phyloP scores from a whole-genome alignment of 2,797 vertebrate species.

The Tinamus major region DNA sequence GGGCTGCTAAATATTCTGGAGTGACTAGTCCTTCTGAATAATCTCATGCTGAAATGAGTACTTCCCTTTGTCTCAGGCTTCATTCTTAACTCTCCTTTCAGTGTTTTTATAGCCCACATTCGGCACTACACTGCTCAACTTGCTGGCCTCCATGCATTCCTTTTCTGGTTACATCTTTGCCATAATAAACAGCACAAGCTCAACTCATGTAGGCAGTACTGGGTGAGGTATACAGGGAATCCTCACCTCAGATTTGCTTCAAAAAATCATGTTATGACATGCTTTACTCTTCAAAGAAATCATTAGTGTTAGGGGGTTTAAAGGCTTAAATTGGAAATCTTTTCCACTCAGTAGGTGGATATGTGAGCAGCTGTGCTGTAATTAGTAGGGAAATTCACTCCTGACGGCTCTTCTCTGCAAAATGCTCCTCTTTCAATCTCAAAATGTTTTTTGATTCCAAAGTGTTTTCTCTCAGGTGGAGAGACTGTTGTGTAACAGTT shows the following conservation, averaged over 20 bases:
- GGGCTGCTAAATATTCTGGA: neutral
- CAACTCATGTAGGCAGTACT: neutral
- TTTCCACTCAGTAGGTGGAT: neutral
- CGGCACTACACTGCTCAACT: neutral
- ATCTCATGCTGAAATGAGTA: neutral
- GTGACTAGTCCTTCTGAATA: constrained; percentile 13
- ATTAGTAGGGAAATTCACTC: neutral
- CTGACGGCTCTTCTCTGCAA: neutral
- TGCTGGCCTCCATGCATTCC: neutral
- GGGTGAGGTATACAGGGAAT: neutral
- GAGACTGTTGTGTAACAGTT: neutral
- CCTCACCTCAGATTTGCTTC: neutral
- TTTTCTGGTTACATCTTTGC: neutral
- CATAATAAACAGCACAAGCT: neutral
- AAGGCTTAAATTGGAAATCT: constrained; percentile 1
- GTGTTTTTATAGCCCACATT: neutral
- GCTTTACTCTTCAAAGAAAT: neutral
- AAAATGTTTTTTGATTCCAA: neutral
- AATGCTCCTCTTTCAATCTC: neutral
- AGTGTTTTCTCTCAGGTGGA: neutral
- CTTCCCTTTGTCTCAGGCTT: neutral
- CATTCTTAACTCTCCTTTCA: neutral
- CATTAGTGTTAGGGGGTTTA: neutral
- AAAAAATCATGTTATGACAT: neutral
- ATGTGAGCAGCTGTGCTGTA: neutral